Conservation (phyloP, 1,140 invertebrate species). For the Druon quercuslanigerum region DNA sequence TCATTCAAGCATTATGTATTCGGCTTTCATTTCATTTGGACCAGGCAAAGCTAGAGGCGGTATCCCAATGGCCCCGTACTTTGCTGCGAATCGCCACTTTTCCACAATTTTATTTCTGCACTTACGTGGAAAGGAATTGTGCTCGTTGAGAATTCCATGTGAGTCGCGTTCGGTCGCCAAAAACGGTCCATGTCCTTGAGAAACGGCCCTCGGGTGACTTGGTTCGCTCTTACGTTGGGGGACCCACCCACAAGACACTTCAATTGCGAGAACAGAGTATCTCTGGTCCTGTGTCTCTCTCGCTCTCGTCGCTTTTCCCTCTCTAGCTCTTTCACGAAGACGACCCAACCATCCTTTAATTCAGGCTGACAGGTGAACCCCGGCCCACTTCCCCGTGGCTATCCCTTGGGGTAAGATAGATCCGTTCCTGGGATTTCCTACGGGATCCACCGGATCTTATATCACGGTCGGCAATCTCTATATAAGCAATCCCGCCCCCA, state of each 20-base stretch:
- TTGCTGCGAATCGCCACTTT: neutral
- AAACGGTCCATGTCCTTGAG: constrained; percentile 46
- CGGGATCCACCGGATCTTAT: constrained; percentile 75
- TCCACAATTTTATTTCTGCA: constrained; percentile 23
- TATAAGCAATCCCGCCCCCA: constrained; percentile 68
- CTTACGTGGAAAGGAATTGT: constrained; percentile 16
- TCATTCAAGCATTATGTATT: neutral
- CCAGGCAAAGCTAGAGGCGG: neutral
- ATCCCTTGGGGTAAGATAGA: constrained; percentile 76
- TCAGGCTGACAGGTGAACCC: constrained; percentile 74
- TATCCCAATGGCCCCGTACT: constrained; percentile 5
- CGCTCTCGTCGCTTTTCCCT: constrained; percentile 40
- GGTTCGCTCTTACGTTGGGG: constrained; percentile 5
- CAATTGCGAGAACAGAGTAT: constrained; percentile 55
- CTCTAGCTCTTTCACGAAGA: constrained; percentile 56
- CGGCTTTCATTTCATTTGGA: constrained; percentile 4
- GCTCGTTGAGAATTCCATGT: constrained; percentile 21
- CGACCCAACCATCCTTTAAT: constrained; percentile 75
- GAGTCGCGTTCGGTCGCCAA: constrained; percentile 39
- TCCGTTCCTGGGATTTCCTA: constrained; percentile 77
- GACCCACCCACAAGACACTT: constrained; percentile 52
- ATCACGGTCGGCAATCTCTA: constrained; percentile 75
- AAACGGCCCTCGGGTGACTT: constrained; percentile 51
- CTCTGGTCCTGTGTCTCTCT: constrained; percentile 36
- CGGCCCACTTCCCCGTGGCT: constrained; percentile 57